Percentiles rank a stretch among this genome's conserved stretches.
Conservation (phyloP, 1,140 invertebrate species). For the Bradysia coprophila region DNA sequence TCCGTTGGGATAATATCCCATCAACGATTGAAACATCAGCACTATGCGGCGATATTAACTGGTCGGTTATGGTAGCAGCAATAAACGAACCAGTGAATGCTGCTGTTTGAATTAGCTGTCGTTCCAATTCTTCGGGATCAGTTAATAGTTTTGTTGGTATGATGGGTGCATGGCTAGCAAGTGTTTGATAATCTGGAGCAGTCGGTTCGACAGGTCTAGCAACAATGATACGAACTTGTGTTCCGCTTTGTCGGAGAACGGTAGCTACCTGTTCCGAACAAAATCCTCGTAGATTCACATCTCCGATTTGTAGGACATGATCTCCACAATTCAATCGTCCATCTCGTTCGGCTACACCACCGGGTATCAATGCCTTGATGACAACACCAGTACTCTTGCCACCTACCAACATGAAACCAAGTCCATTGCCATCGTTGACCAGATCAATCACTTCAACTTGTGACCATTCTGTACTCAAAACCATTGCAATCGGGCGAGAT, state of each 20-base stretch:
- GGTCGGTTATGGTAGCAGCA: slow-evolving; percentile 1
- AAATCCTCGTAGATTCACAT: slow-evolving; percentile 80
- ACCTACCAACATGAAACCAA: slow-evolving; percentile 84
- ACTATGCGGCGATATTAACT: slow-evolving; percentile 6
- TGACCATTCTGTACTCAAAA: slow-evolving; percentile 77
- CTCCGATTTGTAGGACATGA: slow-evolving; percentile 86
- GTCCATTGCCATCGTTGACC: slow-evolving; percentile 61
- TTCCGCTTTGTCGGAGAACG: slow-evolving; percentile 73
- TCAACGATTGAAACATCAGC: slow-evolving; percentile 9
- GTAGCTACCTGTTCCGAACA: slow-evolving; percentile 85
- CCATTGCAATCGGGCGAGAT: too few relatives aligned
- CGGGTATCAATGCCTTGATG: slow-evolving; percentile 79
- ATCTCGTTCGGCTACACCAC: slow-evolving; percentile 80
- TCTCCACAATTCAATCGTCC: slow-evolving; percentile 76
- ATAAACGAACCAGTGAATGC: slow-evolving; percentile 13
- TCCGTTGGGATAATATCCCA: background rate
- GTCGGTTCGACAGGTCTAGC: slow-evolving; percentile 66
- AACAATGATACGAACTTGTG: slow-evolving; percentile 72
- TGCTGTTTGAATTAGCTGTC: slow-evolving; percentile 46
- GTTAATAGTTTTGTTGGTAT: slow-evolving; percentile 65
- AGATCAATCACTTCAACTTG: slow-evolving; percentile 83
- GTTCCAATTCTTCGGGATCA: slow-evolving; percentile 64
- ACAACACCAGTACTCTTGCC: slow-evolving; percentile 91
- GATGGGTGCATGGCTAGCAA: slow-evolving; percentile 46
- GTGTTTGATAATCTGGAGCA: slow-evolving; percentile 38